phyloP scores from a whole-genome alignment of 2,113 vertebrate genomes.

The Catharus fuscescens region DNA sequence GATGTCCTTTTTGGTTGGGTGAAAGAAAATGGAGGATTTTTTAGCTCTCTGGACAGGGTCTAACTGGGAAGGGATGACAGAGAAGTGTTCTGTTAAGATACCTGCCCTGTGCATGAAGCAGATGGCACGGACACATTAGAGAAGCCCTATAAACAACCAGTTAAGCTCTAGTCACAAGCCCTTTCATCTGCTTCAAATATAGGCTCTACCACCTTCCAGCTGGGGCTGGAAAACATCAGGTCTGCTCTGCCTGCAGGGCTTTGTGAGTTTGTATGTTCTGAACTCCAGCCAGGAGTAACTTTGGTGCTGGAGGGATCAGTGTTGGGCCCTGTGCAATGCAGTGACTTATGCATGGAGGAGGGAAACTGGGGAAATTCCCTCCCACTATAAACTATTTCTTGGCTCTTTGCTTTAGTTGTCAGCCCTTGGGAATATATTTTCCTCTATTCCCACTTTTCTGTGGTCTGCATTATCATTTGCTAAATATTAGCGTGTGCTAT shows the following conservation, averaged over 20 bases:
- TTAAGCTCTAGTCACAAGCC: not conserved
- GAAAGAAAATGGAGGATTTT: not conserved
- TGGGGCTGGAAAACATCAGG: constrained; percentile 22
- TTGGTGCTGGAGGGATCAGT: not conserved
- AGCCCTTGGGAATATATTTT: constrained; percentile 43
- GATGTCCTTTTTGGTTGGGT: not conserved
- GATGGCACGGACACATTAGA: not conserved
- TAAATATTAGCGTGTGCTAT: constrained; percentile 38
- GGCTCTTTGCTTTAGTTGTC: constrained; percentile 21
- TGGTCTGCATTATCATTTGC: constrained; percentile 45
- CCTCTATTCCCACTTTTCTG: not conserved
- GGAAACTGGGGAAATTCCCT: not conserved
- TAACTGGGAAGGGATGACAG: not conserved
- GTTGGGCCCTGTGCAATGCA: not conserved
- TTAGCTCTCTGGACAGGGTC: not conserved
- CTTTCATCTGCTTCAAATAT: constrained; percentile 18
- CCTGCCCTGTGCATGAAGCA: not conserved
- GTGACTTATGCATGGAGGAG: not conserved
- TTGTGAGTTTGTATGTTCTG: constrained; percentile 3
- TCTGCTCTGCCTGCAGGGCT: not conserved
- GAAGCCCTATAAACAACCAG: not conserved
- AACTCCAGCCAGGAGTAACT: constrained; percentile 28
- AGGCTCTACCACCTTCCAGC: constrained; percentile 19
- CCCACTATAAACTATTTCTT: constrained; percentile 2
- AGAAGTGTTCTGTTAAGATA: not conserved